Conservation (phyloP, 2,113 vertebrate species). For the Tragelaphus buxtoni region DNA sequence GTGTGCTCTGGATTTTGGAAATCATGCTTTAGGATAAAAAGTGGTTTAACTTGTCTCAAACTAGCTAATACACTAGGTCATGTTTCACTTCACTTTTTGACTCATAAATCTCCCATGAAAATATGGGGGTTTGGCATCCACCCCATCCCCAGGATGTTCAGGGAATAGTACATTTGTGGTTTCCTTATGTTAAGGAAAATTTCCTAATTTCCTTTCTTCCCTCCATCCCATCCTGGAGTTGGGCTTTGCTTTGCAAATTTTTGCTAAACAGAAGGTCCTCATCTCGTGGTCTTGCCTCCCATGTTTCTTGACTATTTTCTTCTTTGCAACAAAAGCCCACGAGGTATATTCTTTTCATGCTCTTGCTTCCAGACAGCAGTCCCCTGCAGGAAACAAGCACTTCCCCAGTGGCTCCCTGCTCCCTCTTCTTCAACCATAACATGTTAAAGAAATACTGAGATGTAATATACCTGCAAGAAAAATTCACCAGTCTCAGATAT, state of each 20-base stretch:
- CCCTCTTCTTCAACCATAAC: neutral
- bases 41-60: neutral
- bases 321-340: neutral
- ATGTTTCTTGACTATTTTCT: neutral
- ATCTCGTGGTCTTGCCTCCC: neutral
- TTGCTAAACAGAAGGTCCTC: neutral
- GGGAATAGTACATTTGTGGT: neutral
- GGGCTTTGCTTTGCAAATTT: neutral
- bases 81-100: neutral
- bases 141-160: neutral
- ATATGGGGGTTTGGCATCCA: neutral
- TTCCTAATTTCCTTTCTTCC: neutral
- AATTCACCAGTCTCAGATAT: neutral
- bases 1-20: neutral
- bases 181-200: constrained; percentile 15
- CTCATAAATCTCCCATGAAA: neutral
- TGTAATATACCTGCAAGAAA: neutral
- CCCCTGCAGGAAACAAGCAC: neutral
- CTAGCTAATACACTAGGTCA: neutral
- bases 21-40: neutral
- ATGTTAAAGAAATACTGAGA: neutral
- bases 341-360: neutral
- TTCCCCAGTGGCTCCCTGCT: neutral
- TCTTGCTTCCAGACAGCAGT: neutral
- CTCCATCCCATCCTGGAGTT: neutral